phyloP scores from a whole-genome alignment of 2,888 invertebrate species.

The Chelonus formosanus region DNA sequence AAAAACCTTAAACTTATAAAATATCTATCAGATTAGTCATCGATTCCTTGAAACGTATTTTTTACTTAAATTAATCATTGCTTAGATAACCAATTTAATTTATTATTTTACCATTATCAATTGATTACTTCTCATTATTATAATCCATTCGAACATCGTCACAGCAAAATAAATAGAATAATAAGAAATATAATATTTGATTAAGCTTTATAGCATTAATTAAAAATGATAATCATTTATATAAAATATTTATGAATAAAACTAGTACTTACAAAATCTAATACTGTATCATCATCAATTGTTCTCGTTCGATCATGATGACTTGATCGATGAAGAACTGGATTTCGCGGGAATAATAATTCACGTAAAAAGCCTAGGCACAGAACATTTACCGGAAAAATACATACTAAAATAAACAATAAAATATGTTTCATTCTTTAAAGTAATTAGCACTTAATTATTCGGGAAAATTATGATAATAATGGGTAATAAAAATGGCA shows the following conservation, averaged over 20 bases:
- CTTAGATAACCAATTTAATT: too few species aligned
- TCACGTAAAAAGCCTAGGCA: conserved; percentile 14
- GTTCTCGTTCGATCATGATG: neutral
- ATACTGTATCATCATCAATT: conserved; percentile 2
- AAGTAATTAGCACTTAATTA: neutral
- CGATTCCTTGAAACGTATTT: too few species aligned
- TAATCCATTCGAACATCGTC: too few species aligned
- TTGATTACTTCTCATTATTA: too few species aligned
- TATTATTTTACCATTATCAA: too few species aligned
- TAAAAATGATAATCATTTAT: neutral
- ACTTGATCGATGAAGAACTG: conserved; percentile 17
- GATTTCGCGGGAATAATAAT: conserved; percentile 19
- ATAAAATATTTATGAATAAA: neutral
- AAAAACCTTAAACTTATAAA: too few species aligned
- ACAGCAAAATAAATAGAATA: neutral
- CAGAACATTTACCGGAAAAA: neutral
- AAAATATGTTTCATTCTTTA: neutral
- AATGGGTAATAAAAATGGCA: neutral
- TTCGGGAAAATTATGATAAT: neutral
- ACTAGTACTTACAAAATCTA: conserved; percentile 28
- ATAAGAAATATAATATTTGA: neutral
- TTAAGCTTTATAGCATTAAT: neutral
- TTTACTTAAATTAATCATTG: too few species aligned
- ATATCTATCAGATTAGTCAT: too few species aligned
- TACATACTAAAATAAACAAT: neutral